Conservation (phyloP, 2,797 vertebrate genomes). For the Hyperoplus immaculatus region DNA sequence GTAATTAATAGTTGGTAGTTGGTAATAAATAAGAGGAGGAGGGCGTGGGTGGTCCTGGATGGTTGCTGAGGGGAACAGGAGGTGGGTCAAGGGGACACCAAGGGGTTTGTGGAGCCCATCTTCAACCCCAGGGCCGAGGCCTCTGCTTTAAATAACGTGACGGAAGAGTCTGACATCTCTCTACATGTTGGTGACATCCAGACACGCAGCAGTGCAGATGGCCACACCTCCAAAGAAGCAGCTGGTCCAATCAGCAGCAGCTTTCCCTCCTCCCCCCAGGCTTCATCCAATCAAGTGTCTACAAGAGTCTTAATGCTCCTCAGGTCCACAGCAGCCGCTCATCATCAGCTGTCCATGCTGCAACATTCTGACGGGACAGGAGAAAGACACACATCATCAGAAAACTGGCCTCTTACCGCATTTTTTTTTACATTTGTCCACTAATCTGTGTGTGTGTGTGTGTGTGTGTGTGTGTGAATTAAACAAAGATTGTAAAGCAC, state of each 20-base stretch:
- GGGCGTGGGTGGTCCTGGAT: conserved; percentile 45
- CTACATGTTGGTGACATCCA: conserved; percentile 29
- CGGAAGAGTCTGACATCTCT: conserved; percentile 48
- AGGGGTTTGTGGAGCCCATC: conserved; percentile 36
- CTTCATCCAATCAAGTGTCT: conserved; percentile 75
- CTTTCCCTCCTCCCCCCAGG: conserved; percentile 65
- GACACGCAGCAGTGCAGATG: conserved; percentile 33
- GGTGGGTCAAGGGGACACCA: conserved; percentile 13
- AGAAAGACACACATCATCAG: conserved; percentile 6
- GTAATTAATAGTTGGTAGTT: conserved; percentile 2
- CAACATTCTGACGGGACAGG: conserved; percentile 88
- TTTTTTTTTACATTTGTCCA: background rate
- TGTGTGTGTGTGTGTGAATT: background rate
- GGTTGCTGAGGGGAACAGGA: conserved; percentile 39
- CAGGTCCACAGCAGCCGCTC: conserved; percentile 65
- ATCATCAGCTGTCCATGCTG: conserved; percentile 99
- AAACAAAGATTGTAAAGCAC: background rate
- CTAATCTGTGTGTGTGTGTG: background rate
- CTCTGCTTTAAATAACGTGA: too few species aligned
- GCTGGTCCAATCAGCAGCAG: conserved; percentile 57
- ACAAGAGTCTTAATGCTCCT: conserved; percentile 67
- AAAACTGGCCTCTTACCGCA: background rate
- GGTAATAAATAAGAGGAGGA: conserved; percentile 78
- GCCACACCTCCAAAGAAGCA: conserved; percentile 58
- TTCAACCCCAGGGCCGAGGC: background rate